Conservation (phyloP, 2,797 vertebrate species). For the Syndactyla subalaris region DNA sequence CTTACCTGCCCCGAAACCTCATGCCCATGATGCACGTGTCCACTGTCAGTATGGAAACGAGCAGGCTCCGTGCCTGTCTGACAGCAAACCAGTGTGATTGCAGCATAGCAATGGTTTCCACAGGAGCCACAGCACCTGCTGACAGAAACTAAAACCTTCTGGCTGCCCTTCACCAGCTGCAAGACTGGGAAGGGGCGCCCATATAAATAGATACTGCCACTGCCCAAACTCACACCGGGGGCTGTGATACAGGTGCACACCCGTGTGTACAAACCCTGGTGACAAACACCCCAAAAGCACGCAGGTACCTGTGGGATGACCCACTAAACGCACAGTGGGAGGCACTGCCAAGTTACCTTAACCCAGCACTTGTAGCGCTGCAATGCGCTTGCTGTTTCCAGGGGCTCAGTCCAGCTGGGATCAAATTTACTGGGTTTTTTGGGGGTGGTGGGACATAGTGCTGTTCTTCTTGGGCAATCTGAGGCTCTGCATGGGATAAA, state of each 20-base stretch:
- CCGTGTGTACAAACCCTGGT: rapidly evolving
- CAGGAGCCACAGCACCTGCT: neutral
- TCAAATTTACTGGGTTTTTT: neutral
- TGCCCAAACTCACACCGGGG: neutral
- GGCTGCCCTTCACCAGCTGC: neutral
- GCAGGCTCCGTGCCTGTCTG: neutral
- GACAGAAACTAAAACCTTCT: neutral
- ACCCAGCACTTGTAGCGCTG: neutral
- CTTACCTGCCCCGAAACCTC: neutral
- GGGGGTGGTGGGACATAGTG: neutral
- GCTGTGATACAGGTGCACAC: rapidly evolving
- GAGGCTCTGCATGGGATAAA: neutral
- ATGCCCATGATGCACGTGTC: rapidly evolving
- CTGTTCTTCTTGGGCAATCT: neutral
- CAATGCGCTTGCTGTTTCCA: rapidly evolving
- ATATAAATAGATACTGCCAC: rapidly evolving
- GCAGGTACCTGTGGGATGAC: rapidly evolving
- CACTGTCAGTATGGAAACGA: neutral
- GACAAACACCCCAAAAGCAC: neutral
- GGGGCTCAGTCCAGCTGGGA: neutral
- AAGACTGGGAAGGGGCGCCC: neutral
- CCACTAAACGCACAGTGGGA: rapidly evolving
- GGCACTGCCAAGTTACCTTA: neutral
- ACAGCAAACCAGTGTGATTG: neutral
- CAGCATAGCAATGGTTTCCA: neutral